These are phyloP conservation scores for Chauna torquata DNA, from an alignment of 2,113 vertebrate genomes.

Conservation along the genomic window DNA sequence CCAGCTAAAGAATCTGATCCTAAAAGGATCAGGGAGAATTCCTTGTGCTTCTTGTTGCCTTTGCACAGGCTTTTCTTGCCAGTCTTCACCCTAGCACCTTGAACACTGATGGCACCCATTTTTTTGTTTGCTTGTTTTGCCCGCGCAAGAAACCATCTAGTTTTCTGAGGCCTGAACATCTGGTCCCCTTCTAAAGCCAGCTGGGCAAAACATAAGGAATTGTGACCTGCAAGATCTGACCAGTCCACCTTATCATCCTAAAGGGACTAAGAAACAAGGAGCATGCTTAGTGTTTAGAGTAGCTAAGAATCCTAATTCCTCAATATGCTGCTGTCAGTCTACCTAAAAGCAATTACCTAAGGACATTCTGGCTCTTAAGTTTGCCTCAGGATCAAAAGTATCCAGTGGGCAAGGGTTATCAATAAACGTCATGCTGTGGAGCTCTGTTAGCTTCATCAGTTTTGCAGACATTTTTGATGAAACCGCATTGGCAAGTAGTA, in stretches of 20 bases:
- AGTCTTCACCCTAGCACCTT: not conserved
- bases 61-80: not conserved
- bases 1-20: not conserved
- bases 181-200: not conserved
- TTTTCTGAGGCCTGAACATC: not conserved
- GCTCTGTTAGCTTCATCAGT: slow-evolving; percentile 38
- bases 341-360: not conserved
- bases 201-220: not conserved
- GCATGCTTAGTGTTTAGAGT: not conserved
- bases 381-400: not conserved
- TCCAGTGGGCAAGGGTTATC: not conserved
- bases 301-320: not conserved
- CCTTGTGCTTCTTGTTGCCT: not conserved
- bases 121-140: not conserved
- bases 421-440: not conserved
- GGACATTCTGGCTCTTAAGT: not conserved
- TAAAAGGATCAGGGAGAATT: not conserved
- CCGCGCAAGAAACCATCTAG: not conserved
- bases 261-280: not conserved
- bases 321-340: not conserved
- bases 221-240: not conserved
- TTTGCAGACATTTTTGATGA: slow-evolving; percentile 55
- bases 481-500: slow-evolving; percentile 33
- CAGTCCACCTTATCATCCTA: not conserved
- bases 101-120: not conserved